These are phyloP conservation scores for Prunella himalayana DNA, from an alignment of 2,113 vertebrate genomes.

Conservation along the genomic window DNA sequence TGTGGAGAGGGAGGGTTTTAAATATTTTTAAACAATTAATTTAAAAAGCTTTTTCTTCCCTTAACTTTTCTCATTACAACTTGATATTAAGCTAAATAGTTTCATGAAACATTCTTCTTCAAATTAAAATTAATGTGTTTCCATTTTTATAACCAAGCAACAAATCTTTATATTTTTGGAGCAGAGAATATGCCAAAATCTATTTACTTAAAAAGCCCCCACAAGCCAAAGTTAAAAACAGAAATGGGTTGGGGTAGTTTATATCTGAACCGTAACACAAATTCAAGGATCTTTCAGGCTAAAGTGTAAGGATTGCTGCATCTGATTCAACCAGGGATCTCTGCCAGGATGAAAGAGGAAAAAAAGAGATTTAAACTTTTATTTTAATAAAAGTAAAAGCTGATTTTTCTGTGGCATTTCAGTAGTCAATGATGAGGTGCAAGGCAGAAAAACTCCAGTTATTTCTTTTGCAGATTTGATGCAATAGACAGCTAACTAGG, in stretches of 20 bases:
- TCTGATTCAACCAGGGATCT: neutral
- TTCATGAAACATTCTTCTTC: neutral
- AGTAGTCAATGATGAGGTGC: neutral
- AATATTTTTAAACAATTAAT: conserved; percentile 18
- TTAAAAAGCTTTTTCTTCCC: neutral
- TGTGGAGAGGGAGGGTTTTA: conserved; percentile 1
- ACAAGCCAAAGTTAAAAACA: neutral
- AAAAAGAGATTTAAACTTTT: neutral
- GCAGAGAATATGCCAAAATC: neutral
- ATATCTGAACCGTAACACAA: neutral
- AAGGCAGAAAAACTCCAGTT: neutral
- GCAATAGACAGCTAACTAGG: neutral
- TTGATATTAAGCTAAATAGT: conserved; percentile 9
- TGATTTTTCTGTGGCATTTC: neutral
- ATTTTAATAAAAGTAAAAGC: neutral
- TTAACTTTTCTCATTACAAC: conserved; percentile 11
- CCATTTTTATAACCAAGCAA: neutral
- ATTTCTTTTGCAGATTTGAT: neutral
- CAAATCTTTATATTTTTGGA: conserved; percentile 9
- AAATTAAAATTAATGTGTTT: conserved; percentile 13
- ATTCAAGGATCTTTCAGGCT: neutral
- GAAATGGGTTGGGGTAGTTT: neutral
- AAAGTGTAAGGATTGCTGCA: neutral
- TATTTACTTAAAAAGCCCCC: neutral
- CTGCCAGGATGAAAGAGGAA: neutral